Percentiles rank a stretch among this genome's conserved stretches.
These are phyloP conservation scores for Entomyzon cyanotis DNA, from an alignment of 2,113 vertebrate genomes.

Conservation along the genomic window DNA sequence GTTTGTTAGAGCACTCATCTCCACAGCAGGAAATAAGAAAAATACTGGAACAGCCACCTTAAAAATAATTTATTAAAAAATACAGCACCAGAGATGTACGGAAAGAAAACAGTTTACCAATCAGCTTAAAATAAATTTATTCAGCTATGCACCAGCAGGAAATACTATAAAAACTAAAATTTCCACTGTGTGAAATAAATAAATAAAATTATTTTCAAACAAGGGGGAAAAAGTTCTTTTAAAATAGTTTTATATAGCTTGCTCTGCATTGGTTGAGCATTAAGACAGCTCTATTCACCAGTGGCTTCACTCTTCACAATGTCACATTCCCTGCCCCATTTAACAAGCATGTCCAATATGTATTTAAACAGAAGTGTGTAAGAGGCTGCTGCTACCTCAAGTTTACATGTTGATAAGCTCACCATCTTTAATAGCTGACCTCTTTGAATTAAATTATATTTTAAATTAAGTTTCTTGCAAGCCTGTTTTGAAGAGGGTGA, in stretches of 20 bases:
- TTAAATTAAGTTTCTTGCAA: background rate
- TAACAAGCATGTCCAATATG: rapidly evolving
- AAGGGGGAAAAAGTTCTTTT: background rate
- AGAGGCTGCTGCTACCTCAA: background rate
- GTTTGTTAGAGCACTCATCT: conserved; percentile 66
- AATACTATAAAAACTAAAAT: conserved; percentile 15
- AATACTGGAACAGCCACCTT: conserved; percentile 53
- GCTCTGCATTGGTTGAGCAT: background rate
- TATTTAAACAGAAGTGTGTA: background rate
- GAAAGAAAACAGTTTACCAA: conserved; percentile 45
- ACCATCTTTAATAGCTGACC: background rate
- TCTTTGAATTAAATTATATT: background rate
- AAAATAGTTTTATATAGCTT: background rate
- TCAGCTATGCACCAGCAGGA: conserved; percentile 35
- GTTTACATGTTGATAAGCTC: background rate
- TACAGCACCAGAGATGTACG: conserved; percentile 13
- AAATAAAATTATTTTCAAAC: conserved; percentile 16
- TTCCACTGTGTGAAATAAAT: conserved; percentile 16
- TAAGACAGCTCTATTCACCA: background rate
- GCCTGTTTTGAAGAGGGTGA: background rate
- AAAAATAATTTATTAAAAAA: conserved; percentile 69
- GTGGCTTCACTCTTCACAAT: background rate
- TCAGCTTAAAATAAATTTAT: conserved; percentile 62
- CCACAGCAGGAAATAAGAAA: conserved; percentile 65
- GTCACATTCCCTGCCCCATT: background rate